Percentiles rank a stretch among this genome's conserved stretches.
These are phyloP conservation scores for Tinamus major DNA, from an alignment of 2,797 vertebrate species.

Conservation along the genomic window DNA sequence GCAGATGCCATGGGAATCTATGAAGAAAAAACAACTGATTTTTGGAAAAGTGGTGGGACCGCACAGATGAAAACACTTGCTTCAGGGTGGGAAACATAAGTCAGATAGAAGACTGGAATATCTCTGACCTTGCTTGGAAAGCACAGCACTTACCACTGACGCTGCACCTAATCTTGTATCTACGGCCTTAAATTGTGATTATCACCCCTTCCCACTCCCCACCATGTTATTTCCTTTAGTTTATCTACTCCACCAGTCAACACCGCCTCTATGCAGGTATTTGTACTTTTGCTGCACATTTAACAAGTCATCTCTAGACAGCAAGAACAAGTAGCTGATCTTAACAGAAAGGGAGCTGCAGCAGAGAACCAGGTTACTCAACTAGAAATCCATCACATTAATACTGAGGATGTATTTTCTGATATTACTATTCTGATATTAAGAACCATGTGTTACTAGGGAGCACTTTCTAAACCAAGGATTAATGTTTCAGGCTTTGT, in stretches of 20 bases:
- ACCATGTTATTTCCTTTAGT: not conserved
- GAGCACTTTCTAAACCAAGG: not conserved
- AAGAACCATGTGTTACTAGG: not conserved
- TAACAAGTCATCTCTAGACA: not conserved
- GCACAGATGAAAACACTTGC: not conserved
- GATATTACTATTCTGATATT: no score
- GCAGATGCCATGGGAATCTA: not conserved
- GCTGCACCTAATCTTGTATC: not conserved
- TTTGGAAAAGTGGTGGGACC: not conserved
- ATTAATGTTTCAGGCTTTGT: not conserved
- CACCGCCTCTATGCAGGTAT: no score
- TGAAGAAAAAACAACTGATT: not conserved
- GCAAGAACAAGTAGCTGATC: not conserved
- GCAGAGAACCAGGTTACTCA: not conserved
- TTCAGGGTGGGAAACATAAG: not conserved
- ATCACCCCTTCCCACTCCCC: fast-evolving
- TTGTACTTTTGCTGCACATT: not conserved
- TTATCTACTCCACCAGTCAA: not conserved
- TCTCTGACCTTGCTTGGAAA: not conserved
- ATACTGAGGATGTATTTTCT: not conserved
- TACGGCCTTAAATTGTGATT: fast-evolving
- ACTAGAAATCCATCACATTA: not conserved
- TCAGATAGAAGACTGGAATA: not conserved
- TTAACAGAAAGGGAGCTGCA: not conserved
- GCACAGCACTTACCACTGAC: not conserved